These are phyloP conservation scores for Megaustenia siamemsis DNA, from an alignment of 2,888 invertebrate species.

Conservation along the genomic window DNA sequence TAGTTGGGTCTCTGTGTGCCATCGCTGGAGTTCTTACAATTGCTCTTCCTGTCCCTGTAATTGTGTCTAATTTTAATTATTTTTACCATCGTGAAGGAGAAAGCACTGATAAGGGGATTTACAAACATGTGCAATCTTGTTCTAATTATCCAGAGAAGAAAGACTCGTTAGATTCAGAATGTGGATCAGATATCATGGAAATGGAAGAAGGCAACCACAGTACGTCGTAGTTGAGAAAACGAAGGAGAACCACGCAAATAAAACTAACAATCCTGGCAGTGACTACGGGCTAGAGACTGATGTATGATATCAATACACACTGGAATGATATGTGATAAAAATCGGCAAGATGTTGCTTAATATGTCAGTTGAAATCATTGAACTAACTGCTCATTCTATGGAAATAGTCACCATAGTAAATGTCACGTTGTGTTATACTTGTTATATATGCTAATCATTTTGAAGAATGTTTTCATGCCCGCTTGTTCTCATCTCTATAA, in stretches of 20 bases:
- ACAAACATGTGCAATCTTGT: constrained; percentile 80
- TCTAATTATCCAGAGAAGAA: constrained; percentile 84
- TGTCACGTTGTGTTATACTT: no score
- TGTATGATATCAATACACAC: constrained; percentile 65
- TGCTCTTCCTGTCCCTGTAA: constrained; percentile 98
- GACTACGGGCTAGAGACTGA: constrained; percentile 77
- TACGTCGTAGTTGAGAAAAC: constrained; percentile 71
- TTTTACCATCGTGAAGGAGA: constrained; percentile 99
- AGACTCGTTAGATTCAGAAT: constrained; percentile 84
- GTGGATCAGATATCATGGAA: constrained; percentile 91
- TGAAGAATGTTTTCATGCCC: no score
- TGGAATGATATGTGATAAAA: no score
- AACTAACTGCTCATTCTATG: no score
- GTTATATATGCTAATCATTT: no score
- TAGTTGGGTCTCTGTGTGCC: constrained; percentile 97
- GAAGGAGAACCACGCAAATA: constrained; percentile 75
- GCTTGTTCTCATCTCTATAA: no score
- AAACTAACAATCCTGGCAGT: constrained; percentile 74
- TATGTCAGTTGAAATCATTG: no score
- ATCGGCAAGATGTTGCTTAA: no score
- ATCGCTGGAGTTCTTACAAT: constrained; percentile 99
- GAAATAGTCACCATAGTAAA: no score
- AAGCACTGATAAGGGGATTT: constrained; percentile 95
- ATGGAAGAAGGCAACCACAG: constrained; percentile 89
- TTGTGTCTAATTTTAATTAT: constrained; percentile 99